Base-by-base conservation (phyloP, 2,113 vertebrate species). In the Oncorhynchus gorbuscha region DNA sequence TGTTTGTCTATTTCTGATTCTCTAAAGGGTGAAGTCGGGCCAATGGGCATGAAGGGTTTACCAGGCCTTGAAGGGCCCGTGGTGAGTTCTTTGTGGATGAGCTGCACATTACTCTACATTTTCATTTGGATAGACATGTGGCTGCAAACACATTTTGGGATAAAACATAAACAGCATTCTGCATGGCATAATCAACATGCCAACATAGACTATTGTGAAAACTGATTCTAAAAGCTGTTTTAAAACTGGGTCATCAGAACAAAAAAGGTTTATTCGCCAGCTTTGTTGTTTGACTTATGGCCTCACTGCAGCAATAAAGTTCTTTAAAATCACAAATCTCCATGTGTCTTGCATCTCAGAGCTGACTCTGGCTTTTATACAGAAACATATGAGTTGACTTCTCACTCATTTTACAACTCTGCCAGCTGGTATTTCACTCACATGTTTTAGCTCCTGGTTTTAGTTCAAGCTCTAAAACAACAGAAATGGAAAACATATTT, bases 31-130 rank as follows among this genome's bases (percentile, higher is more conserved):
- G 8, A 76, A 39, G 77, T 75, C 0, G 95, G 95, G 1, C 81
- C 32, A 12, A 28, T 83, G 0, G 95, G 95, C 18, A 61, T 72
- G 65, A 93, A 83, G 80, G 95, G 95, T 30, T 81, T 88, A 35
- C 86, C 32, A 5, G 95, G 94, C 64, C 83, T 84, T 73, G 92
- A 94, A 84, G 95, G 95, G 0, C 66, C 89, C 4, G 91, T 84
- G 92, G 95, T 96, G 76, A 91, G 89, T 76, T 8, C 81, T 22
- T 30, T 30, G 49, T 22, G 6, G 45, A 30, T 28, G 61, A 28
- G 6, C 59, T 8, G 20, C 59, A 2, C 22, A 14, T 28, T 66
- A n/a, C 64, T 49, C 20, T 49, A 22, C 39, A 4, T 22, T 49
- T 14, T 48, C 7, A 49, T 14, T 49, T 67, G 12, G 12, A 64